These are phyloP conservation scores for Falco punctatus DNA, from an alignment of 2,113 vertebrate species.

Conservation along the genomic window DNA sequence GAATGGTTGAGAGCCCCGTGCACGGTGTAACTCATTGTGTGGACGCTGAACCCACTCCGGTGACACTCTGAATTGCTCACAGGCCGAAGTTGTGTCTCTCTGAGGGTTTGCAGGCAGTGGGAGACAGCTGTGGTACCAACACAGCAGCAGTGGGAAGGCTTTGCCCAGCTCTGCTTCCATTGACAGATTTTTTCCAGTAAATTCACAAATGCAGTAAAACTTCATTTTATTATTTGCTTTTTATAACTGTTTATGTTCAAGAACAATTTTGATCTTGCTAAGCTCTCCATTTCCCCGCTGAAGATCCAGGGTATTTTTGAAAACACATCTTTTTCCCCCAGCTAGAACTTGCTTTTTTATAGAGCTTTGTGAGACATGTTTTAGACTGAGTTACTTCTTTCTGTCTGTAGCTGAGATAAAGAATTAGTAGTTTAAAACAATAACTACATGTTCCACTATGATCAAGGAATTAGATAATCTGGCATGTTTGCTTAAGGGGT, in stretches of 20 bases:
- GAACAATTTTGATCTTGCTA: not conserved
- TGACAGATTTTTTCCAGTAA: not conserved
- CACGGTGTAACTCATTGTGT: fast-evolving
- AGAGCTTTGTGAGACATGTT: not conserved
- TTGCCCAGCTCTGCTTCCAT: not conserved
- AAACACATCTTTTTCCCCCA: not conserved
- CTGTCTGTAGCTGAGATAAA: constrained; percentile 42
- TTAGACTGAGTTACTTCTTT: constrained; percentile 25
- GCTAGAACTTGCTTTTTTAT: not conserved
- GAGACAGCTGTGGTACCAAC: not conserved
- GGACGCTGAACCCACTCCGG: not conserved
- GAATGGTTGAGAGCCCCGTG: fast-evolving
- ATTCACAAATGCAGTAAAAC: not conserved
- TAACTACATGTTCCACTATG: constrained; percentile 53
- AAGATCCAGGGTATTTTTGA: not conserved
- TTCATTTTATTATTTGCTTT: not conserved
- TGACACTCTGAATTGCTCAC: fast-evolving
- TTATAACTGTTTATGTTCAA: not conserved
- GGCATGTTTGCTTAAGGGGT: constrained; percentile 74
- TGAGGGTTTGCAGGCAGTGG: not conserved
- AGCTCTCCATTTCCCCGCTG: not conserved
- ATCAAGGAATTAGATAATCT: constrained; percentile 72
- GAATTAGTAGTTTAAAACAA: constrained; percentile 59
- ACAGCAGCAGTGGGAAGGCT: not conserved
- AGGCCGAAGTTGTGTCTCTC: not conserved